A percentile compares a stretch with the other conserved stretches of the same genome.
Conservation (phyloP, 37 sponge, comb jelly and placozoan species). For the Cladorhizidae sp. region DNA sequence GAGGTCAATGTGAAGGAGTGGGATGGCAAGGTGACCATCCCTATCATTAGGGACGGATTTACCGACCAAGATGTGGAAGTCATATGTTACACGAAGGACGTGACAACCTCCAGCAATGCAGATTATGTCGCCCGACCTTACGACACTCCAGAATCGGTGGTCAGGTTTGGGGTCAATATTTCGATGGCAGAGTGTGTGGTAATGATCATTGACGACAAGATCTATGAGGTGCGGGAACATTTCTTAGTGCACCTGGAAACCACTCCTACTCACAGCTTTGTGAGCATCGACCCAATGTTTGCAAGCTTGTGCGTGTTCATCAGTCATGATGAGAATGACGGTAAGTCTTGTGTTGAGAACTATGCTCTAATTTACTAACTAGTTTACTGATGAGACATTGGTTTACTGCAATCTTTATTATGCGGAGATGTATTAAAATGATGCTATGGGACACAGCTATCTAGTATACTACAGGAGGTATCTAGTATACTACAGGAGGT, state of each 20-base stretch:
- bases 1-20: slow-evolving; percentile 6
- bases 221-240: slow-evolving; percentile 24
- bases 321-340: slow-evolving; percentile 31
- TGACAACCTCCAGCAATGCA: neutral
- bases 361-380: no score
- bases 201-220: slow-evolving; percentile 34
- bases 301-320: slow-evolving; percentile 46
- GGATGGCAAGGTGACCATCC: neutral
- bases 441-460: no score
- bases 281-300: neutral
- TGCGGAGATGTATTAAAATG: no score
- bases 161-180: slow-evolving; percentile 15
- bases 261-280: neutral
- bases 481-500: no score
- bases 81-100: slow-evolving; percentile 52
- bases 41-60: slow-evolving; percentile 13
- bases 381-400: neutral
- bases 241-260: slow-evolving; percentile 20
- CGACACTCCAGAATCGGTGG: slow-evolving; percentile 14
- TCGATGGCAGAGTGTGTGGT: slow-evolving; percentile 28
- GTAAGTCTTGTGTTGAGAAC: slow-evolving; percentile 40
- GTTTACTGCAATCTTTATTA: no score
- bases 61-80: slow-evolving; percentile 23
- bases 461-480: no score
- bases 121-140: slow-evolving; percentile 13